A percentile compares a stretch with the other conserved stretches of the same genome.
These are phyloP conservation scores for Cherax quadricarinatus DNA, from an alignment of 1,140 invertebrate genomes.

Conservation along the genomic window DNA sequence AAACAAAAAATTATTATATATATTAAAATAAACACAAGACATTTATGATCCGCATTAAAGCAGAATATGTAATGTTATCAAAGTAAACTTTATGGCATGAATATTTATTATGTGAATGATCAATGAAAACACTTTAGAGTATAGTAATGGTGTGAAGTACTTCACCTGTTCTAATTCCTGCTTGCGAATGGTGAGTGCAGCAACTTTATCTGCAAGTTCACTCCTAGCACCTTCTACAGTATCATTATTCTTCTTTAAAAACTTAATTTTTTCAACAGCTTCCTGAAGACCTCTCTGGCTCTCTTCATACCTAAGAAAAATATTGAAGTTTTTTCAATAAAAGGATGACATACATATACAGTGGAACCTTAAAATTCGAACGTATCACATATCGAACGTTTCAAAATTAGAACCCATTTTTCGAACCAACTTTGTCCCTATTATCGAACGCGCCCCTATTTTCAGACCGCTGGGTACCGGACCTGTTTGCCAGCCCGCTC, in stretches of 20 bases:
- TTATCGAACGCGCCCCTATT: too few relatives aligned
- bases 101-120: too few relatives aligned
- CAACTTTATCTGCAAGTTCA: conserved; percentile 22
- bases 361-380: too few relatives aligned
- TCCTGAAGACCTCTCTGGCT: conserved; percentile 41
- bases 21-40: background rate
- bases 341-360: background rate
- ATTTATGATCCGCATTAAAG: too few relatives aligned
- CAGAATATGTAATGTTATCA: too few relatives aligned
- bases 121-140: too few relatives aligned
- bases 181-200: background rate
- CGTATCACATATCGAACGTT: too few relatives aligned
- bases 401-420: too few relatives aligned
- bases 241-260: conserved; percentile 38
- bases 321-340: background rate
- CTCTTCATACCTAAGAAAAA: background rate
- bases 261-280: conserved; percentile 44
- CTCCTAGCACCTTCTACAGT: conserved; percentile 35
- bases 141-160: background rate
- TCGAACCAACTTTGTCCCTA: too few relatives aligned
- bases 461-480: too few relatives aligned
- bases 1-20: background rate
- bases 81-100: too few relatives aligned
- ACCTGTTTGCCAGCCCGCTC: too few relatives aligned
- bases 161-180: conserved; percentile 38